Evolutionary conservation across 2,797 vertebrate genomes (phyloP), one percentile per base, ranked within the genome.

Genomic region (Scolopax bukidnonensis): DNA sequence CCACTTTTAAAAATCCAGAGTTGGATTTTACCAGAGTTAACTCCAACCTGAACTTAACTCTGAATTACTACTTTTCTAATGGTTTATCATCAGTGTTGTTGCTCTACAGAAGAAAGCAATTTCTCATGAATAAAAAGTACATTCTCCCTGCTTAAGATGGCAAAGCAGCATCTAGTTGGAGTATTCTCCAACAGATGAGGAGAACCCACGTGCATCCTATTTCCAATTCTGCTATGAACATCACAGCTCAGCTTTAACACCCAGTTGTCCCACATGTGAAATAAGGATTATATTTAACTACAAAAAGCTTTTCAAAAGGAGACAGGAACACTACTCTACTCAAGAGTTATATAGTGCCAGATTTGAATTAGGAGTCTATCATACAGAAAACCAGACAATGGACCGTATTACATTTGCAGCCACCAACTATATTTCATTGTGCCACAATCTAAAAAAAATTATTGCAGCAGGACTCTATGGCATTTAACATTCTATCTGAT

Each of bases 181-280:
- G 12, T 1, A n/a, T 12, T 20, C 21, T 41, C 83, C 47, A 88
- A n/a, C 7, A 82, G 28, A 79, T 6, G 27, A 95, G 11, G 23
- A 79, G 33, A 53, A 30, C 28, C 51, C 24, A 59, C 0, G 0
- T 5, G 13, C 30, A 56, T 16, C 45, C n/a, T n/a, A 27, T 40
- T 91, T 76, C 28, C 48, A 74, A 12, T 12, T 20, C 32, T 45
- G 43, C 84, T 40, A 30, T 4, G 27, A 38, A 73, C 81, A 51
- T 9, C 14, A 10, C 2, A 74, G 67, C 47, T 84, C 74, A 77
- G 67, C 57, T 75, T 59, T 71, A 86, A 63, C 14, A 43, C 32
- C 20, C n/a, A n/a, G 47, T 6, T 77, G 38, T 12, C 67, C 19
- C 15, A 25, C 21, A n/a, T 8, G 4, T 28, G 32, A 85, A 83